Conservation (phyloP, 2,797 vertebrate genomes). For the Pangasius larnaudii region DNA sequence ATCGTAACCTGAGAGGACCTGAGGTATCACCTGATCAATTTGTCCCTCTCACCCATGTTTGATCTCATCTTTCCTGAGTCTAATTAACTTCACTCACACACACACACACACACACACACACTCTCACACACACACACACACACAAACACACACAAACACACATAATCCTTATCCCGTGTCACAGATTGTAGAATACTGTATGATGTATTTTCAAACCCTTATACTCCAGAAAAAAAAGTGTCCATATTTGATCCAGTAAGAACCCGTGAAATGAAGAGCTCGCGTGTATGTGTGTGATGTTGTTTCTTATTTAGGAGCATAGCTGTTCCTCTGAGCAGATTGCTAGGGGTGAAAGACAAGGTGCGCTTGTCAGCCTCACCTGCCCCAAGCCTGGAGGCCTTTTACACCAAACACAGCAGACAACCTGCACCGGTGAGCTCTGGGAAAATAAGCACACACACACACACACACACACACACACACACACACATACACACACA, state of each 20-base stretch:
- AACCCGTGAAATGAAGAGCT: neutral
- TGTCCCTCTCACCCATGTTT: slow-evolving; percentile 35
- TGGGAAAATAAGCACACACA: slow-evolving; percentile 24
- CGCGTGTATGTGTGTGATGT: neutral
- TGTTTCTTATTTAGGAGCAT: slow-evolving; percentile 72
- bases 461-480: slow-evolving; percentile 2
- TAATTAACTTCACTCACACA: slow-evolving; percentile 19
- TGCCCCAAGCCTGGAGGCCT: slow-evolving; percentile 76
- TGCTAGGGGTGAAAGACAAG: slow-evolving; percentile 82
- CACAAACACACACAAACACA: slow-evolving; percentile 1
- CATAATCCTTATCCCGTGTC: neutral
- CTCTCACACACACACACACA: neutral
- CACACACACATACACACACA: slow-evolving; percentile 5
- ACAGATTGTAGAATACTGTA: neutral
- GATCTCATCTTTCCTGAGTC: slow-evolving; percentile 30
- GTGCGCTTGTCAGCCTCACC: slow-evolving; percentile 62
- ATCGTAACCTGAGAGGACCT: slow-evolving; percentile 44
- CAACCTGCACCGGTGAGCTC: slow-evolving; percentile 69
- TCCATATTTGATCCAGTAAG: neutral
- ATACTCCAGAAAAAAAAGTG: neutral
- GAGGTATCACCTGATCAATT: slow-evolving; percentile 39
- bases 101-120: neutral
- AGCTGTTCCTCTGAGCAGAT: slow-evolving; percentile 81
- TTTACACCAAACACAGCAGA: slow-evolving; percentile 73
- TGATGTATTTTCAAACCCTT: neutral